Evolutionary conservation across 35 echinoderm and acorn worm genomes (phyloP).

Genomic region (Ophioderma brevispina): DNA sequence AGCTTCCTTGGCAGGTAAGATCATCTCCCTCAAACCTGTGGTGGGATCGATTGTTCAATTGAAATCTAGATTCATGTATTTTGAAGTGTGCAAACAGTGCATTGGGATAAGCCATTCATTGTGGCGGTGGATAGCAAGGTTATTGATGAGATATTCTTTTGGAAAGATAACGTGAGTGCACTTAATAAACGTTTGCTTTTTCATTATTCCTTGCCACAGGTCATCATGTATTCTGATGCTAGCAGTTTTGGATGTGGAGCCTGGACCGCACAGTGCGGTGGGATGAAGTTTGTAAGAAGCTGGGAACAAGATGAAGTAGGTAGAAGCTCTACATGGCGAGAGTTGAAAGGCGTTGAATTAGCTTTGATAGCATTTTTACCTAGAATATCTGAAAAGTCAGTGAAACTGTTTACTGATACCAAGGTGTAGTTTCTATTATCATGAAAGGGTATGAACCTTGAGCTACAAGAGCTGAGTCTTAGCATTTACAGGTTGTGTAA

Average conservation of each 20-base stretch:
- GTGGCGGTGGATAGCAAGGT: background rate
- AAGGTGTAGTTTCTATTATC: constrained; percentile 5
- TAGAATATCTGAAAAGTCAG: background rate
- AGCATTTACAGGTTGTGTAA: background rate
- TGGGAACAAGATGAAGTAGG: background rate
- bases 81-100: background rate
- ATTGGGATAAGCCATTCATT: background rate
- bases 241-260: background rate
- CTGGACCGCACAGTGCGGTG: background rate
- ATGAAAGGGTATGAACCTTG: background rate
- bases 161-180: background rate
- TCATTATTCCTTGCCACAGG: background rate
- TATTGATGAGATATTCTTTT: constrained; percentile 16
- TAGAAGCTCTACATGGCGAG: constrained; percentile 46
- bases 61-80: constrained; percentile 29
- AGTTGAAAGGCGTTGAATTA: background rate
- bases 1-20: constrained; percentile 14
- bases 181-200: background rate
- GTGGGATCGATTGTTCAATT: constrained; percentile 11
- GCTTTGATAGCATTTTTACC: background rate
- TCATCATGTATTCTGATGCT: background rate
- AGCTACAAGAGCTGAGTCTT: background rate
- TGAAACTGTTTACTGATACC: background rate
- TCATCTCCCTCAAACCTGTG: background rate
- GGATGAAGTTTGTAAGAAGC: background rate